Evolutionary conservation across 2,797 vertebrate species (phyloP).

Genomic region (Acanthopagrus latus): DNA sequence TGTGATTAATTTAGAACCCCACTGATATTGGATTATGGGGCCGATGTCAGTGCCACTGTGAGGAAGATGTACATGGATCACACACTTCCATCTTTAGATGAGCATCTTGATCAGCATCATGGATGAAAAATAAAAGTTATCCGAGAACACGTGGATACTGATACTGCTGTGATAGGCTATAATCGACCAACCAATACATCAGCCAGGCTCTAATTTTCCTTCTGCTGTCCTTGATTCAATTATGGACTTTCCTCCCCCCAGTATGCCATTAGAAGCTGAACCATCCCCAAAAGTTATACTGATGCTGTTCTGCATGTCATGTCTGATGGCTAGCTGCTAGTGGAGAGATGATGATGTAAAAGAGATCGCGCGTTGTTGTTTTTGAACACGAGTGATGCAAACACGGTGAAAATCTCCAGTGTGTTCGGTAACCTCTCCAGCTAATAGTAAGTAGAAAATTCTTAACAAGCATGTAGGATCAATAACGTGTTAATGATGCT

Average conservation of each 20-base stretch:
- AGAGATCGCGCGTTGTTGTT: slow-evolving; percentile 27
- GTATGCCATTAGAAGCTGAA: neutral
- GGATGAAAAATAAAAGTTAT: too few relatives aligned
- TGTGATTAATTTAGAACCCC: neutral
- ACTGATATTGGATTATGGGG: too few relatives aligned
- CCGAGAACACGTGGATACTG: too few relatives aligned
- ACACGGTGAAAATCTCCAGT: slow-evolving; percentile 15
- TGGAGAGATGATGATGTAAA: slow-evolving; percentile 9
- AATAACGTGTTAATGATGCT: slow-evolving; percentile 4
- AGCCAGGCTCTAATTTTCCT: too few relatives aligned
- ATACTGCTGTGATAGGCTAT: too few relatives aligned
- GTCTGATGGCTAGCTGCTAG: slow-evolving; percentile 30
- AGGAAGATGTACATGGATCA: too few relatives aligned
- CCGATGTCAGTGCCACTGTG: too few relatives aligned
- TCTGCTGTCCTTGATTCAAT: neutral
- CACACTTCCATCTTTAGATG: too few relatives aligned
- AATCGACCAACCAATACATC: too few relatives aligned
- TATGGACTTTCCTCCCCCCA: neutral
- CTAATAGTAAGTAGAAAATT: neutral
- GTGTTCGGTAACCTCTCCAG: slow-evolving; percentile 1
- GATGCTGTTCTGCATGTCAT: too few relatives aligned
- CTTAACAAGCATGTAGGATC: neutral
- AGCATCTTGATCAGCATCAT: too few relatives aligned
- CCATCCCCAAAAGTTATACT: neutral
- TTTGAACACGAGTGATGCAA: neutral